Percentiles rank a stretch among this genome's conserved stretches.
phyloP scores from a whole-genome alignment of 1,140 invertebrate species.

The Ephestia elutella region DNA sequence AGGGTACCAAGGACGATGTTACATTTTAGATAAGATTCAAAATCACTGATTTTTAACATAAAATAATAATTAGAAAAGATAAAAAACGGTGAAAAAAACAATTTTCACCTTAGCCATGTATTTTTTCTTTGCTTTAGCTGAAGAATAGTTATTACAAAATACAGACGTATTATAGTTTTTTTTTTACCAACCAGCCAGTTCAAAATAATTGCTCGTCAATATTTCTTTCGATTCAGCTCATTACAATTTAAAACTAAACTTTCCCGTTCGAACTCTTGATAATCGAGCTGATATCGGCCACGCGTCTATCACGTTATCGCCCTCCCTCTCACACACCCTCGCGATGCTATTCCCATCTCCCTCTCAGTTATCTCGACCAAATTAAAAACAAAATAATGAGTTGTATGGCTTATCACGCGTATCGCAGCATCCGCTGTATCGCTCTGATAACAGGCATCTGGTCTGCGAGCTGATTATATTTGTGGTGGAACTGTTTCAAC shows the following conservation, averaged over 20 bases:
- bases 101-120: no score
- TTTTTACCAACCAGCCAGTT: no score
- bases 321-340: not conserved
- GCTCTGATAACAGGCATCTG: not conserved
- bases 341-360: not conserved
- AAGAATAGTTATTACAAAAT: no score
- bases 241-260: conserved; percentile 5
- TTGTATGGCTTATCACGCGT: not conserved
- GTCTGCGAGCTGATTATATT: not conserved
- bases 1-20: no score
- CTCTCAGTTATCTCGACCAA: conserved; percentile 1
- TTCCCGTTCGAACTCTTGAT: not conserved
- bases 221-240: not conserved
- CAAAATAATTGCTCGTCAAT: no score
- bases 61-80: no score
- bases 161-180: no score
- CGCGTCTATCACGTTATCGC: not conserved
- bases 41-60: no score
- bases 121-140: no score
- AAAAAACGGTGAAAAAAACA: no score
- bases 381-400: conserved; percentile 11
- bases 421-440: conserved; percentile 3
- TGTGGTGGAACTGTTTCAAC: not conserved
- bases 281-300: conserved; percentile 1
- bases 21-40: no score